Evolutionary conservation across 2,888 invertebrate genomes (phyloP), one percentile per base, ranked within the genome.

Genomic region (Mongoloraphidia duomilia): DNA sequence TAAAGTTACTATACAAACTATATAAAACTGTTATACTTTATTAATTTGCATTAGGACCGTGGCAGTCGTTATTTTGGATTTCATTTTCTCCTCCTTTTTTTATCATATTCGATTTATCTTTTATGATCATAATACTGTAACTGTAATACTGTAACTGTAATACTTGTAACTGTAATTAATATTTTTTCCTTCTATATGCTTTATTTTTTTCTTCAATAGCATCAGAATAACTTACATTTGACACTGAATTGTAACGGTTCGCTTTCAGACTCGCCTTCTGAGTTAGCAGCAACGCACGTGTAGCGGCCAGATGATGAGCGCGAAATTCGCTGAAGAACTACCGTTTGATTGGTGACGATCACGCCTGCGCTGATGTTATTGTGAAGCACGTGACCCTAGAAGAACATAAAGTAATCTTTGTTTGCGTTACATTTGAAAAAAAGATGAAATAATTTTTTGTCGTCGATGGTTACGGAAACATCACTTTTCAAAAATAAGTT

Each of bases 261-360:
- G 63, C 86, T 86, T 55, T 77, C 77, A 0, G 85, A 82, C 58
- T 84, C 84, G 10, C 88, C 87, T 58, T 87, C 78, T 57, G 76
- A 75, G 66, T 87, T 88, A 56, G 81, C 79, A 2, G 84, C 87
- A 36, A 82, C 79, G 63, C 87, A 88, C 48, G 82, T 80, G 68
- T 88, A 88, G 43, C 77, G 72, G 1, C 86, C 85, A 4, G 82
- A 80, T 43, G 81, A 77, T 49, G 73, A 73, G 41, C 86, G 70
- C 35, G 80, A 80, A 49, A 88, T 83, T 55, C 76, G 77, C 71
- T 87, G 88, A 41, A 88, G 49, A 8, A 59, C 58, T 12, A 59
- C 49, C 0, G 58, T 57, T 49, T 58, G 58, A 50, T 57, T 58
- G 48, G 53, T 55, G 36, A 57, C 45, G 12, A 57, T 55, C 2